Percentiles rank a stretch among this genome's conserved stretches.
Evolutionary conservation across 2,888 invertebrate species (phyloP).

Genomic region (Teleogryllus oceanicus): DNA sequence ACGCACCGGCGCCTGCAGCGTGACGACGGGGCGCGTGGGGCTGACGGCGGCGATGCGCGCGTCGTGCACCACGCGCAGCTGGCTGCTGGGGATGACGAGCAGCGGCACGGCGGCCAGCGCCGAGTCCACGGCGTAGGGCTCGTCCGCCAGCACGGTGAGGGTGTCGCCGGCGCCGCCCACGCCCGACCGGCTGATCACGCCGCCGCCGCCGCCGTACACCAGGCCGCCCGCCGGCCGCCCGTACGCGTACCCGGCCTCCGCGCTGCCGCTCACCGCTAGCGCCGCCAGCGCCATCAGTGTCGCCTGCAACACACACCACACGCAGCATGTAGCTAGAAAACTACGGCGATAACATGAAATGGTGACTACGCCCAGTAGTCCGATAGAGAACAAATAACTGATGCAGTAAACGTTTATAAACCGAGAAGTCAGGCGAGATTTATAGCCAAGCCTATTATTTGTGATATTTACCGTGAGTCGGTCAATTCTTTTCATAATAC

Average conservation of each 20-base stretch:
- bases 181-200: neutral
- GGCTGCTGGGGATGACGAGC: slow-evolving; percentile 42
- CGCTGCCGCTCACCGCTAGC: neutral
- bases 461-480: too few species aligned
- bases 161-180: neutral
- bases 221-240: neutral
- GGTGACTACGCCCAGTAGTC: fast-evolving
- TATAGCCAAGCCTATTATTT: too few species aligned
- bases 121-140: slow-evolving; percentile 44
- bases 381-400: too few species aligned
- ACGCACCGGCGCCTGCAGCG: slow-evolving; percentile 42
- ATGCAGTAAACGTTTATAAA: too few species aligned
- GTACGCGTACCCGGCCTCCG: neutral
- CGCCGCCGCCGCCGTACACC: neutral
- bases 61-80: slow-evolving; percentile 41
- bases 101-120: slow-evolving; percentile 47
- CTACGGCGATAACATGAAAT: too few species aligned
- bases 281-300: slow-evolving; percentile 10
- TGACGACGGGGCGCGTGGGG: slow-evolving; percentile 46
- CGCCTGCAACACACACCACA: slow-evolving; percentile 18
- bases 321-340: too few species aligned
- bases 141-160: slow-evolving; percentile 42
- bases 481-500: too few species aligned
- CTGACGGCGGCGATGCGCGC: slow-evolving; percentile 47
- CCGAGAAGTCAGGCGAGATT: too few species aligned